Conservation (phyloP, 2,113 vertebrate genomes). For the Scytalopus superciliaris region DNA sequence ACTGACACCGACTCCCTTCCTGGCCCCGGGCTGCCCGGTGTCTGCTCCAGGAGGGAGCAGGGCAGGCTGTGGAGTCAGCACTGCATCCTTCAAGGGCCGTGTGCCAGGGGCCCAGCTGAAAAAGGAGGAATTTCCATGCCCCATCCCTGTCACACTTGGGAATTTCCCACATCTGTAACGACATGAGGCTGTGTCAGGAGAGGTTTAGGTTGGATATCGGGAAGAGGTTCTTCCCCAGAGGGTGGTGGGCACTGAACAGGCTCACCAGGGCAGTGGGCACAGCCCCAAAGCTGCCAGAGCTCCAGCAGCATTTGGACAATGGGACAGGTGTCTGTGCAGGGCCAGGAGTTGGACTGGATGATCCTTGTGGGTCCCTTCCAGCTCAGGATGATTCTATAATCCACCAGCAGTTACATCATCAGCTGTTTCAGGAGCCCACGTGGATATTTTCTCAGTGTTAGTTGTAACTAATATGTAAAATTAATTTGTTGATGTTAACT, state of each 20-base stretch:
- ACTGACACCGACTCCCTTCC: background rate
- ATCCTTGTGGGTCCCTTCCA: background rate
- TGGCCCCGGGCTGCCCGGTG: background rate
- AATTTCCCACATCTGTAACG: rapidly evolving
- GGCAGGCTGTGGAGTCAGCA: background rate
- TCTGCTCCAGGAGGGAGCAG: background rate
- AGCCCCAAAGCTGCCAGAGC: background rate
- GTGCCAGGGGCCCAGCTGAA: rapidly evolving
- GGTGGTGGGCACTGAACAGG: rapidly evolving
- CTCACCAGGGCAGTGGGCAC: background rate
- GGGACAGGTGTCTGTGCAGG: background rate
- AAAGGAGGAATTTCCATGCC: background rate
- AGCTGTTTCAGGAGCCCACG: background rate
- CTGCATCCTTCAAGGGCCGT: rapidly evolving
- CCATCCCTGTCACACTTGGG: background rate
- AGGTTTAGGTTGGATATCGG: background rate
- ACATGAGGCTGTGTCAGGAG: background rate
- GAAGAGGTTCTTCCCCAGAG: background rate
- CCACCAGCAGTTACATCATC: background rate
- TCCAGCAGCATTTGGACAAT: rapidly evolving
- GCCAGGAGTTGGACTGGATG: background rate
- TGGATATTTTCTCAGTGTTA: background rate
- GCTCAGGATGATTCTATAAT: background rate
- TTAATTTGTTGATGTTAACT: background rate
- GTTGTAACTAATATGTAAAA: background rate